A percentile compares a stretch with the other conserved stretches of the same genome.
phyloP scores from a whole-genome alignment of 2,113 vertebrate genomes.

The Ginglymostoma cirratum region DNA sequence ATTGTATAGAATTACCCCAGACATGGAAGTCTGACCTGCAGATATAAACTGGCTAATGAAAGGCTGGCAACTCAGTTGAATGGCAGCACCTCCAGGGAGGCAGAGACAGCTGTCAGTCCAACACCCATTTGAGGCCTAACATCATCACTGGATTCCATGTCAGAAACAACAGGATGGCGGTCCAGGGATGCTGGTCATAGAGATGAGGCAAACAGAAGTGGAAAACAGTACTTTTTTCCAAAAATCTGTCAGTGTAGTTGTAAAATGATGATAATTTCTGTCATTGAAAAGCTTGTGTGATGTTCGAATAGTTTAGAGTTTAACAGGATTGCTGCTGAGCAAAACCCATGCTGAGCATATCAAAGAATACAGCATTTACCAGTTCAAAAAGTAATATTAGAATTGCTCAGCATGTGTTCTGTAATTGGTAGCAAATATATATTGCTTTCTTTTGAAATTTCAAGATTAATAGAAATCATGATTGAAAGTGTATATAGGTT shows the following conservation, averaged over 20 bases:
- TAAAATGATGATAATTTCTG: neutral
- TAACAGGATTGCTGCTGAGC: neutral
- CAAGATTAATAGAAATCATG: neutral
- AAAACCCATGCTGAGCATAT: conserved; percentile 2
- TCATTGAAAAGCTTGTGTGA: neutral
- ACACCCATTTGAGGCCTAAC: neutral
- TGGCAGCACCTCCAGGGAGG: no score
- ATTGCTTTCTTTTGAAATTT: neutral
- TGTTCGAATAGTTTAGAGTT: neutral
- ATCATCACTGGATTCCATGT: neutral
- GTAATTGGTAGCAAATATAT: neutral
- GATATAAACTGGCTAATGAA: neutral
- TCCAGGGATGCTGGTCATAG: neutral
- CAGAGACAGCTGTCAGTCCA: no score
- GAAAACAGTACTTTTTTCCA: neutral
- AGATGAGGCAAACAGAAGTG: no score
- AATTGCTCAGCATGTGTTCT: neutral
- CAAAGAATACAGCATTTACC: neutral
- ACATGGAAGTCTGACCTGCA: neutral
- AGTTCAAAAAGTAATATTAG: neutral
- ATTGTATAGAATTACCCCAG: neutral
- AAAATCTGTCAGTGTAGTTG: neutral
- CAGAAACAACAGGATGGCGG: neutral
- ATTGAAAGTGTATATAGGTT: neutral
- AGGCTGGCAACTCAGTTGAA: neutral